Evolutionary conservation across 23 tunicate genomes (phyloP).

Genomic region (Ciona savignyi): DNA sequence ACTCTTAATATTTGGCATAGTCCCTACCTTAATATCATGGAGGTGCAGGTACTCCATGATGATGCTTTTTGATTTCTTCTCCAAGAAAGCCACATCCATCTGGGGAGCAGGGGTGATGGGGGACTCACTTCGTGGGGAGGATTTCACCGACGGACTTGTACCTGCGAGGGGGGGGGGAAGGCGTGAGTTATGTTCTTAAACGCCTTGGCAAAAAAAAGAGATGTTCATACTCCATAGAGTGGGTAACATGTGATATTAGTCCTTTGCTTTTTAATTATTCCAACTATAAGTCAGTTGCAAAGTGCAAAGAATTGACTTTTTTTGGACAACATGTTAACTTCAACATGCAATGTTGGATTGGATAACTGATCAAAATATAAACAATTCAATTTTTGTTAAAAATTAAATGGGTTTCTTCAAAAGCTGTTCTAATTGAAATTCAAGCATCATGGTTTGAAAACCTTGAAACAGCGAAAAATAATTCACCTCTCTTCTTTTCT

Average conservation of each 20-base stretch:
- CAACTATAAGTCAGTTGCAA: too few relatives aligned
- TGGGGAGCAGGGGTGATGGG: constrained; percentile 1
- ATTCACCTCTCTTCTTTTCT: constrained; percentile 7
- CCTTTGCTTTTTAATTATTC: too few relatives aligned
- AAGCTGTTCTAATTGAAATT: background rate
- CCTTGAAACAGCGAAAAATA: background rate
- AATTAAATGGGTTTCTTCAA: background rate
- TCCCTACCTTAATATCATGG: constrained; percentile 43
- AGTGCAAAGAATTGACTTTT: too few relatives aligned
- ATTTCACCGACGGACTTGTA: background rate
- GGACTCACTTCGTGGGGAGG: background rate
- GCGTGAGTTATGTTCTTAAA: background rate
- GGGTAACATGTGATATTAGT: too few relatives aligned
- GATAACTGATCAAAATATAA: too few relatives aligned
- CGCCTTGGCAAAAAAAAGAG: too few relatives aligned
- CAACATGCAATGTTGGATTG: too few relatives aligned
- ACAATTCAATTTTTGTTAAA: too few relatives aligned
- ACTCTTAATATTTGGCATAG: background rate
- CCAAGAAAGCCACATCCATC: constrained; percentile 26
- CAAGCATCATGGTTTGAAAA: background rate
- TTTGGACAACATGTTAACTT: too few relatives aligned
- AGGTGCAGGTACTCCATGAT: constrained; percentile 44
- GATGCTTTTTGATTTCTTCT: constrained; percentile 29
- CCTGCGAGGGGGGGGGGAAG: background rate
- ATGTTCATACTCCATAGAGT: too few relatives aligned